phyloP scores from a whole-genome alignment of 2,888 invertebrate species.

The Cantharis nigra region DNA sequence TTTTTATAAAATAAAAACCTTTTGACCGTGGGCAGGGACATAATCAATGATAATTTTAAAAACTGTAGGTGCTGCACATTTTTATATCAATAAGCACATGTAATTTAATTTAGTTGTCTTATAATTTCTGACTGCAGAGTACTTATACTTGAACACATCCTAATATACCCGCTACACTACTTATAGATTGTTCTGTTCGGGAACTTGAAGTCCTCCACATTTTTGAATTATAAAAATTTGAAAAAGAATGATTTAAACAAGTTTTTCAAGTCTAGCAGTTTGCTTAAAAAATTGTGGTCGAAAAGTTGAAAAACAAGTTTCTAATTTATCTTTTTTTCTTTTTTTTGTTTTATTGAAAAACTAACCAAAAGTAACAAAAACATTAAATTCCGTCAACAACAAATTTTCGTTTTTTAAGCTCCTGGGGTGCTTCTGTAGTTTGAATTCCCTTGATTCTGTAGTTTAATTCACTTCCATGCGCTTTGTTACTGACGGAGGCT shows the following conservation, averaged over 20 bases:
- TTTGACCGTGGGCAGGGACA: too few species aligned
- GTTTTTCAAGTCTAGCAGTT: not conserved
- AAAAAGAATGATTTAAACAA: not conserved
- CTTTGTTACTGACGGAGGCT: slow-evolving; percentile 52
- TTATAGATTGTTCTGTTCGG: not conserved
- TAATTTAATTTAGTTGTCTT: too few species aligned
- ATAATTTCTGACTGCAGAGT: too few species aligned
- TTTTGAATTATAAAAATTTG: not conserved
- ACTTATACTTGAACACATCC: too few species aligned
- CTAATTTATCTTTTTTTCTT: not conserved
- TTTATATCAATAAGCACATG: too few species aligned
- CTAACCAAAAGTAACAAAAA: not conserved
- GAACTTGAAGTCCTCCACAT: not conserved
- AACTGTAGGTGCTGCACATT: too few species aligned
- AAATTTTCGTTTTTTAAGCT: not conserved
- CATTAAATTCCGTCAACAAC: not conserved
- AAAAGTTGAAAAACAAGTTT: not conserved
- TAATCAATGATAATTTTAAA: too few species aligned
- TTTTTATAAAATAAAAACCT: too few species aligned
- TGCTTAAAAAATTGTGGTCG: not conserved
- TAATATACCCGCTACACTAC: not conserved
- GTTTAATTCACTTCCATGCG: slow-evolving; percentile 52
- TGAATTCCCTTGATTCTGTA: slow-evolving; percentile 52
- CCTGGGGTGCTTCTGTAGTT: not conserved
- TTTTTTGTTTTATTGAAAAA: not conserved